Evolutionary conservation across 1,140 invertebrate genomes (phyloP), one percentile per base, ranked within the genome.

Genomic region (Drosophila suzukii): DNA sequence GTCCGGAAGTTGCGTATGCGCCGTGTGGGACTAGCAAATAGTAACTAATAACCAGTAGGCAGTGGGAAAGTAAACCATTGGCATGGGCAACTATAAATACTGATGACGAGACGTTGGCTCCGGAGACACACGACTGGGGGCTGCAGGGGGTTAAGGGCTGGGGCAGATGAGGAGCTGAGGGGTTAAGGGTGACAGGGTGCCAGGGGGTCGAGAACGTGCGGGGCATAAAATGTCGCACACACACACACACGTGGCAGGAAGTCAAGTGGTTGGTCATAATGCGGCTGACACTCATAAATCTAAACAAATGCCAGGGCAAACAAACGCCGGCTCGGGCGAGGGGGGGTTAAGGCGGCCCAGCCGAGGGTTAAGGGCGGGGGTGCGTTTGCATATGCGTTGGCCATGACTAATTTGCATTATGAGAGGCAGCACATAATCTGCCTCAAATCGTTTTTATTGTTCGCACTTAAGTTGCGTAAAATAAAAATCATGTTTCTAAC

Each of bases 401-500:
- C 84, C 84, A 89, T 89, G 84, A 89, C 84, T 89, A 89, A 89
- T 89, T 89, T 89, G 84, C 84, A 89, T 89, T 89, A 89, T 81
- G 85, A 86, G 49, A 55, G 47, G 55, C 47, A 53, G 57, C 43
- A 41, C 80, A 86, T 90, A 89, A 89, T 89, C 84, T 89, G 73
- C 80, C 77, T 86, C 73, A 89, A 83, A 91, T 91, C 84, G 84
- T 84, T 83, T 91, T 91, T 91, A 91, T 91, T 91, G 88, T 91
- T 91, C 88, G 88, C 88, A 91, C 88, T 91, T 91, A 91, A 91
- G 81, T 89, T 91, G 89, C 89, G 89, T 91, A 91, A 91, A 91
- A 90, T 90, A 90, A 90, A 91, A 91, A 91, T 89, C 89, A 91
- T 91, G 89, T 91, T 85, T 88, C 83, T 84, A 88, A 86, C 81